Evolutionary conservation across 2,113 vertebrate genomes (phyloP), one percentile per base, ranked within the genome.

Genomic region (Hyperoodon ampullatus): DNA sequence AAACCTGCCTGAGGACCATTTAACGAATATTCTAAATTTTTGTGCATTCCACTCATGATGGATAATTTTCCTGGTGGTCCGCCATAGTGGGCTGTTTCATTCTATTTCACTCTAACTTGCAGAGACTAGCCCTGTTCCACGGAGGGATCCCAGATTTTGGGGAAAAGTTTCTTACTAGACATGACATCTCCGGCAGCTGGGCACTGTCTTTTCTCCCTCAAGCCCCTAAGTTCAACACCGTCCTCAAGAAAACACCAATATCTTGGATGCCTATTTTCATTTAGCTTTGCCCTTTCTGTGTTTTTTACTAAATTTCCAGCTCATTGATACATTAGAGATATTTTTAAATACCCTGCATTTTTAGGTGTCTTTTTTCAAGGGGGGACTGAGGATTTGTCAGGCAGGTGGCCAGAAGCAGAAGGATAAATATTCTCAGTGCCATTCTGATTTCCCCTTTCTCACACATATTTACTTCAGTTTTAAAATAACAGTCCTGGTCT

Each of bases 301-400:
- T 55, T 42, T 77, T 50, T 95, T 71, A 50, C 14, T 66, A 74
- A 61, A 8, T 63, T 90, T 42, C 16, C 1, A 50, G 0, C 7
- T 60, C 2, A 35, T 50, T 84, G 60, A 58, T 71, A 10, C 28
- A 23, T 33, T 82, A 81, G 61, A 87, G 33, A 88, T 47, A 71
- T 65, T 75, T 80, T 66, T 14, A 19, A 92, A 61, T 72, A 85
- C 19, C 5, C 33, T 42, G 15, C 11, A 75, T 28, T 63, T 87
- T 74, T 68, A 74, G 24, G 9, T n/a, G 30, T 33, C 28, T 68
- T 74, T 88, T 60, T 21, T 30, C 6, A 30, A 5, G 6, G 24
- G 0, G 0, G 6, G 1, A 30, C 18, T 24, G 1, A 10, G 14
- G 26, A 3, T 60, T 65, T 60, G 9, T 50, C 50, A 35, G 11